Base-by-base conservation (phyloP, 2,113 vertebrate species). In the Cebidichthys violaceus region DNA sequence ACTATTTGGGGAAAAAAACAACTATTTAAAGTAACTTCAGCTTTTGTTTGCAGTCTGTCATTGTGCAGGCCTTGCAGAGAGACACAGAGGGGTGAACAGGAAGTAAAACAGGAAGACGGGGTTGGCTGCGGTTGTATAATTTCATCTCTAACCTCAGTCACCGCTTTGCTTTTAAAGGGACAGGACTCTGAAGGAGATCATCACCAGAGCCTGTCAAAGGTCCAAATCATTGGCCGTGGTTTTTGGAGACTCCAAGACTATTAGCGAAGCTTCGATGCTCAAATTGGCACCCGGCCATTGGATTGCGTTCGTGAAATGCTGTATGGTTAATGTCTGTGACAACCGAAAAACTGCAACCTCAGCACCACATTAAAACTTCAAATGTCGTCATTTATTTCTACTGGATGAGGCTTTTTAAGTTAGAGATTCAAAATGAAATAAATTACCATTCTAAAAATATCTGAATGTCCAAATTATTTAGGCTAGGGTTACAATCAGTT, bases 41-140 rank as follows among this genome's bases (percentile, higher is more conserved):
- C 18, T 35, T 72, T 13, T 69, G 39, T 35, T 11, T 69, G 24
- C 33, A 75, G 35, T 29, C 45, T 60, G 62, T 47, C 70, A 79
- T 41, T 47, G 33, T 65, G 62, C 80, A 72, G 29, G 59, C 27
- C 17, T 67, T 75, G 79, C 72, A 84, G 61, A 79, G 47, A 80
- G 50, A 78, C 73, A 71, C 68, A 64, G 31, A 35, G 33, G 70
- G 73, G 57, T 83, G 82, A 89, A 85, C 75, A 89, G 87, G 88
- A 92, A 89, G 89, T 87, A 45, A 85, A 91, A 87, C 82, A 86
- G 90, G 86, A 90, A 91, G 85, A 9, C 7, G 0, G 31, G 45
- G 66, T 9, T 71, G 54, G 31, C 64, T 78, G 69, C 64, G 75
- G 77, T 83, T 86, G 75, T 73, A 52, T 61, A 47, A 84, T 89